Percentiles rank a stretch among this genome's conserved stretches.
Conservation (phyloP, 2,888 invertebrate species). For the Calliphora vomitoria region DNA sequence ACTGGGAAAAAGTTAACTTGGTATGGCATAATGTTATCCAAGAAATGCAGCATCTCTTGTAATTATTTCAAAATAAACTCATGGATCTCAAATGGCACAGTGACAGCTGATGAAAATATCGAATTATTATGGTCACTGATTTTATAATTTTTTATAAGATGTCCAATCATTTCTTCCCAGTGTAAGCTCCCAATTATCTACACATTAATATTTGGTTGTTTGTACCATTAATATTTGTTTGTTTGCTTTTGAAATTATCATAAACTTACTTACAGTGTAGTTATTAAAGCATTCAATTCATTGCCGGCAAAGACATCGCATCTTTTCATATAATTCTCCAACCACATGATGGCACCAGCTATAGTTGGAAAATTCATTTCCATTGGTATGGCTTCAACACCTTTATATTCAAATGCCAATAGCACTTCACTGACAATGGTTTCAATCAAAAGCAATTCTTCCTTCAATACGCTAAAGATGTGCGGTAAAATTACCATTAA, state of each 20-base stretch:
- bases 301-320: constrained; percentile 78
- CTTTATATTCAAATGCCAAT: constrained; percentile 77
- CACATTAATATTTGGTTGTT: neutral
- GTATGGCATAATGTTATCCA: neutral
- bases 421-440: constrained; percentile 77
- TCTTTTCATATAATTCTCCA: constrained; percentile 88
- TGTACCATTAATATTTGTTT: neutral
- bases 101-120: too few species aligned
- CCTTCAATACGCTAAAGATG: constrained; percentile 84
- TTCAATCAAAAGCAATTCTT: constrained; percentile 82
- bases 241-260: constrained; percentile 12
- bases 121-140: too few species aligned
- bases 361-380: constrained; percentile 87
- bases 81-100: too few species aligned
- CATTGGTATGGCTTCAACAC: constrained; percentile 75
- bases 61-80: too few species aligned
- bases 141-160: too few species aligned
- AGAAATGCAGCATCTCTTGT: too few species aligned
- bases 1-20: constrained; percentile 8
- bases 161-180: neutral
- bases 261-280: constrained; percentile 76
- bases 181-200: neutral
- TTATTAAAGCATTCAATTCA: constrained; percentile 78
- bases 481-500: constrained; percentile 85
- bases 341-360: constrained; percentile 90